Evolutionary conservation across 2,797 vertebrate genomes (phyloP).

Genomic region (Scolopax rusticola): DNA sequence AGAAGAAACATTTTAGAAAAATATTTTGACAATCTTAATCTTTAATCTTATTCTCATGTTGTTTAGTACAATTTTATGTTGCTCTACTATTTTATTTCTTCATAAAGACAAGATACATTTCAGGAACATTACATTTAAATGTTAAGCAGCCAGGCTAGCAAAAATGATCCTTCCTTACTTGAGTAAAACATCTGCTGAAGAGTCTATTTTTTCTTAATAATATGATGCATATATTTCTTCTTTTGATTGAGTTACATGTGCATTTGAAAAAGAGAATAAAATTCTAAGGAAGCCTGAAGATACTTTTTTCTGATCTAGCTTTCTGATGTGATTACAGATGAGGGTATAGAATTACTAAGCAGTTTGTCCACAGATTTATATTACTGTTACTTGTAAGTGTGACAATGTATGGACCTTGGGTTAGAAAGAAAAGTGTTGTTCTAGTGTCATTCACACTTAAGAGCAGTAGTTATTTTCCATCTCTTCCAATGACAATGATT

Average conservation of each 20-base stretch:
- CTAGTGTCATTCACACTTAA: not conserved
- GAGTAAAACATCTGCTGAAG: conserved; percentile 16
- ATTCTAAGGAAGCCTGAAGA: not conserved
- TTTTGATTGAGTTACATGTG: conserved; percentile 1
- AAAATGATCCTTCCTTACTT: conserved; percentile 15
- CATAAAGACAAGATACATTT: conserved; percentile 18
- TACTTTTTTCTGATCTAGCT: not conserved
- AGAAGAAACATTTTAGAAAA: not conserved
- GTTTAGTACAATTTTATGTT: conserved; percentile 11
- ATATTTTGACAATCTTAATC: not conserved
- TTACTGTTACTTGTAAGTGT: not conserved
- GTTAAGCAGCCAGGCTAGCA: conserved; percentile 8
- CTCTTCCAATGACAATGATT: not conserved
- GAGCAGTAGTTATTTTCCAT: not conserved
- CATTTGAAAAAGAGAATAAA: conserved; percentile 19
- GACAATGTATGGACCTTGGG: not conserved
- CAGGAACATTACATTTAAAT: conserved; percentile 21
- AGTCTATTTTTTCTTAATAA: conserved; percentile 34
- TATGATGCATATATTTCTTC: not conserved
- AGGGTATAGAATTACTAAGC: not conserved
- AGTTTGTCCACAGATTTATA: not conserved
- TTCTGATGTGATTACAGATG: not conserved
- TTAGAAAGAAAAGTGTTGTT: not conserved
- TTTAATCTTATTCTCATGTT: not conserved
- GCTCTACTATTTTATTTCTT: conserved; percentile 26